phyloP scores from a whole-genome alignment of 2,888 invertebrate genomes.

The Callinectes sapidus region DNA sequence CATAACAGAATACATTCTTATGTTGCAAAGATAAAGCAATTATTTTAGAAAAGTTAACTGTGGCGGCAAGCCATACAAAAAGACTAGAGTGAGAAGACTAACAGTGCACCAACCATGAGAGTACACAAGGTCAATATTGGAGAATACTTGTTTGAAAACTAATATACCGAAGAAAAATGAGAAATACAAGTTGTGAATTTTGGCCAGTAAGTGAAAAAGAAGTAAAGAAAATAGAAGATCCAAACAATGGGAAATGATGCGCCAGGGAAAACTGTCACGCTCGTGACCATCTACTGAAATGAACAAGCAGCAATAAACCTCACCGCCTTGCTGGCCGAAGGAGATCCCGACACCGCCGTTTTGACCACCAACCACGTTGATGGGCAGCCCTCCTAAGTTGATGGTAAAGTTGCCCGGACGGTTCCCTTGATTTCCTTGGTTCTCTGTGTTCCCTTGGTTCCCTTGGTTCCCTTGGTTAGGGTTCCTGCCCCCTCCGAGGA shows the following conservation, averaged over 20 bases:
- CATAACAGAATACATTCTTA: background rate
- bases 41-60: background rate
- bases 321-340: constrained; percentile 41
- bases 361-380: constrained; percentile 29
- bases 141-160: too few relatives aligned
- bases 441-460: constrained; percentile 17
- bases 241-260: too few relatives aligned
- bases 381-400: constrained; percentile 54
- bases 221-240: too few relatives aligned
- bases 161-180: too few relatives aligned
- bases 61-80: background rate
- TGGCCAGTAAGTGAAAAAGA: too few relatives aligned
- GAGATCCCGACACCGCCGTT: constrained; percentile 51
- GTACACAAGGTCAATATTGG: too few relatives aligned
- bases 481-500: constrained; percentile 43
- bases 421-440: constrained; percentile 2
- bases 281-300: too few relatives aligned
- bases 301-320: background rate
- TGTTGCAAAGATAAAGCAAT: background rate
- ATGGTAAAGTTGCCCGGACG: constrained; percentile 39
- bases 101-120: too few relatives aligned
- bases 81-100: background rate
- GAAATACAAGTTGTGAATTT: too few relatives aligned
- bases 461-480: constrained; percentile 6
- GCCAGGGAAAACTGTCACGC: too few relatives aligned